Evolutionary conservation across 2,113 vertebrate species (phyloP).

Genomic region (Polypterus bichir): DNA sequence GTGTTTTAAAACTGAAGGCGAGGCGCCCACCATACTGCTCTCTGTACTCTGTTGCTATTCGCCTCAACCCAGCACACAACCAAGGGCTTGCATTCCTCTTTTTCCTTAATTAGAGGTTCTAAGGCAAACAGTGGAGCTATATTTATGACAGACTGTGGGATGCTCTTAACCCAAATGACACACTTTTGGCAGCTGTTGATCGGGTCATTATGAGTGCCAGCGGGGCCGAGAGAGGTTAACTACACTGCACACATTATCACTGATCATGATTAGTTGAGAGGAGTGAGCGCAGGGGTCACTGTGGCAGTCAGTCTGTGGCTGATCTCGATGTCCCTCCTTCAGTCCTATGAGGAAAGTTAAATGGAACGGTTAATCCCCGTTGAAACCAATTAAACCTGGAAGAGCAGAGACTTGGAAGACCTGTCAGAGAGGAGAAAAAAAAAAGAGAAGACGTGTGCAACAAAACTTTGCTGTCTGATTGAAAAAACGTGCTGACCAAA

Average conservation of each 20-base stretch:
- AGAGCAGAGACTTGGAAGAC: not conserved
- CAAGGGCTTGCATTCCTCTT: too few relatives aligned
- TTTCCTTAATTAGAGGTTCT: too few relatives aligned
- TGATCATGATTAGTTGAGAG: not conserved
- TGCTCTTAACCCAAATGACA: too few relatives aligned
- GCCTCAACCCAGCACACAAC: too few relatives aligned
- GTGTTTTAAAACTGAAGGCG: too few relatives aligned
- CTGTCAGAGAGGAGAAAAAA: not conserved
- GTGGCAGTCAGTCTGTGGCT: not conserved
- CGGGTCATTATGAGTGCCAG: too few relatives aligned
- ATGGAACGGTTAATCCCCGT: not conserved
- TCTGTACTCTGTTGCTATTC: too few relatives aligned
- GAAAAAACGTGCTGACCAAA: not conserved
- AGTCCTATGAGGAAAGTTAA: not conserved
- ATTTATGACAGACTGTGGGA: too few relatives aligned
- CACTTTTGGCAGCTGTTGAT: too few relatives aligned
- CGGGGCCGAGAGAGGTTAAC: too few relatives aligned
- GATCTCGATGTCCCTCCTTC: not conserved
- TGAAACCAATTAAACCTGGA: conserved; percentile 6
- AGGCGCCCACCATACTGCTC: too few relatives aligned
- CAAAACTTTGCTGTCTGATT: not conserved
- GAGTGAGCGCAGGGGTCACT: not conserved
- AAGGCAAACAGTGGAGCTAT: too few relatives aligned
- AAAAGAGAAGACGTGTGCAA: not conserved
- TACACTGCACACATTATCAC: not conserved